Base-by-base conservation (phyloP, 1,140 invertebrate genomes). In the Apis dorsata region DNA sequence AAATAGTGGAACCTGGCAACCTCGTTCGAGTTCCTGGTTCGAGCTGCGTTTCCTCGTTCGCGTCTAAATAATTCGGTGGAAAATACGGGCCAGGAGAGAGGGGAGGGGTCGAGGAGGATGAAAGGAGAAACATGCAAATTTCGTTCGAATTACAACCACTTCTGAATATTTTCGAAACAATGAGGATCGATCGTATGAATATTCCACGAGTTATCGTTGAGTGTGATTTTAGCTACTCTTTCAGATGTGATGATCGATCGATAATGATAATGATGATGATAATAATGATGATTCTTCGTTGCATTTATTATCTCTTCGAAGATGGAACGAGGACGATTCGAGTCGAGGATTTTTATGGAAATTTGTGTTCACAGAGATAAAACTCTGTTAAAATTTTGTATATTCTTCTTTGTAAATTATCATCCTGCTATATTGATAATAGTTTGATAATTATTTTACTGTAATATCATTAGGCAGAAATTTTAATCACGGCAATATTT, bases 151-250 rank as follows among this genome's bases (percentile, higher is more conserved):
- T 76, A 55, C 74, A 49, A 72, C 11, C 28, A 11, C n/a, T 19
- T 53, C 17, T n/a, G 17, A 28, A 76, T 49, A 65, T 76, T 77
- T 77, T 24, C 49, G 34, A 74, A 74, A 60, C 72, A 57, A 74
- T 24, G 24, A 34, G 60, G 57, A 49, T 60, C 62, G 44, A 63
- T 51, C 77, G 49, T 59, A 75, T 75, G 79, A 81, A 81, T 81
- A 81, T 81, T 81, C 79, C 17, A 10, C 21, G 21, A 44, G 34
- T 44, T 44, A 34, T 34, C 7, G 49, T 51, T 8, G 21, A 17
- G 71, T 68, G 71, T 49, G 62, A 59, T 62, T 57, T 53, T 75
- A 68, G 59, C 79, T 44, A 59, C 79, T 44, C 34, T 81, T 75
- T 34, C 17, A 68, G 28, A 1, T 44, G 66, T 11, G 78, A 70